Evolutionary conservation across 2,113 vertebrate genomes (phyloP), one percentile per base, ranked within the genome.

Genomic region (Clarias macrocephalus): DNA sequence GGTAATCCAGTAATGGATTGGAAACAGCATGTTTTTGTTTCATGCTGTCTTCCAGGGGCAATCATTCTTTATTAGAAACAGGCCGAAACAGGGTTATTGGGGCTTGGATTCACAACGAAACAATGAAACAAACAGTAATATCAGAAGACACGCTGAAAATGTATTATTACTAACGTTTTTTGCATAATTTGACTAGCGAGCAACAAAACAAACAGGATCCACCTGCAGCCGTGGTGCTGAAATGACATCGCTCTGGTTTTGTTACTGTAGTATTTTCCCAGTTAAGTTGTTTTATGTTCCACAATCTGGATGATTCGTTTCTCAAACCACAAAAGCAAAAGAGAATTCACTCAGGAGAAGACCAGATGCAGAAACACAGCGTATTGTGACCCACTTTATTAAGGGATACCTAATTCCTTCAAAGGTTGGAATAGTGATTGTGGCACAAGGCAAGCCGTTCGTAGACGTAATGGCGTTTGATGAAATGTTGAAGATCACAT

Each of bases 231-330:
- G 10, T n/a, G 12, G 62, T 11, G 30, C 1, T 33, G 30, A 66
- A 13, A 66, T 19, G 16, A 70, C 19, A 82, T 79, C 4, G 30
- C 72, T n/a, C 18, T 15, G 23, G 57, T n/a, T 21, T 25, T 42
- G 57, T 86, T 42, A 85, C 48, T 57, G 73, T 60, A 62, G 73
- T 10, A 16, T 37, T 80, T 60, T 59, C 16, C 73, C n/a, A n/a
- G 33, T 63, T n/a, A 21, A n/a, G 25, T 48, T 48, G 19, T 65
- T 81, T 59, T 85, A 48, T 37, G 57, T 79, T 65, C 80, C 56
- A 60, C 28, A 16, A 42, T 37, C 37, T 48, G 72, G 28, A 52
- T 42, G 79, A 70, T 75, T 62, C 42, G 19, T 68, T 82, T 85
- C 80, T 42, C 28, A 23, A 42, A 72, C 30, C 25, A 85, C 80